Conservation (phyloP, 2,113 vertebrate genomes). For the Solea senegalensis region DNA sequence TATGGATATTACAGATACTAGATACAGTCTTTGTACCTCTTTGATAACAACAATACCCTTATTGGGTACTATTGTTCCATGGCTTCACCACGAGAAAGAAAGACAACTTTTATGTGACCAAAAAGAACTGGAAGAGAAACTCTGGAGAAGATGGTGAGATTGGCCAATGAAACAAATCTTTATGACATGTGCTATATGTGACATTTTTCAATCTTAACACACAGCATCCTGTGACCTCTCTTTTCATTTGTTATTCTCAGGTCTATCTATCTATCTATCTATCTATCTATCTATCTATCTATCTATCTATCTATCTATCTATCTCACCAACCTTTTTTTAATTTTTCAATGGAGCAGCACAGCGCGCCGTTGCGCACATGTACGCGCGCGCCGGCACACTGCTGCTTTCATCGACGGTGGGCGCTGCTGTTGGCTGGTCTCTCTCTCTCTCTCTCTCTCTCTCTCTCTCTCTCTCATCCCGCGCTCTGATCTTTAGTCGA, state of each 20-base stretch:
- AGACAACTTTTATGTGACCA: no score
- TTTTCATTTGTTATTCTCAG: background rate
- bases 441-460: constrained; percentile 4
- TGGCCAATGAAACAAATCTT: no score
- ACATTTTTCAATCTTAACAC: background rate
- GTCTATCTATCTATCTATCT: constrained; percentile 8
- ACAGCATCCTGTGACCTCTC: background rate
- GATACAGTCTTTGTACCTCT: no score
- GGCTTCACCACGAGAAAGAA: no score
- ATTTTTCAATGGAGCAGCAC: background rate
- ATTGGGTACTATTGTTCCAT: no score
- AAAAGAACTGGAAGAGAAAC: no score
- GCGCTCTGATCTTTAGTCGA: constrained; percentile 16
- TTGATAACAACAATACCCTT: no score
- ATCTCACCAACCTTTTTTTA: constrained; percentile 1
- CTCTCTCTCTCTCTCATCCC: constrained; percentile 8
- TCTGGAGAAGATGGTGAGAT: no score
- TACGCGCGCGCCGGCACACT: constrained; percentile 15
- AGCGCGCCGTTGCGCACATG: constrained; percentile 13
- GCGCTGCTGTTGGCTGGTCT: constrained; percentile 27
- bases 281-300: constrained; percentile 8
- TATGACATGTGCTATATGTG: background rate
- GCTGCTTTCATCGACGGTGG: constrained; percentile 18
- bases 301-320: constrained; percentile 13
- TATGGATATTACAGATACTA: no score